phyloP scores from a whole-genome alignment of 2,113 vertebrate species.

The Heteronetta atricapilla region DNA sequence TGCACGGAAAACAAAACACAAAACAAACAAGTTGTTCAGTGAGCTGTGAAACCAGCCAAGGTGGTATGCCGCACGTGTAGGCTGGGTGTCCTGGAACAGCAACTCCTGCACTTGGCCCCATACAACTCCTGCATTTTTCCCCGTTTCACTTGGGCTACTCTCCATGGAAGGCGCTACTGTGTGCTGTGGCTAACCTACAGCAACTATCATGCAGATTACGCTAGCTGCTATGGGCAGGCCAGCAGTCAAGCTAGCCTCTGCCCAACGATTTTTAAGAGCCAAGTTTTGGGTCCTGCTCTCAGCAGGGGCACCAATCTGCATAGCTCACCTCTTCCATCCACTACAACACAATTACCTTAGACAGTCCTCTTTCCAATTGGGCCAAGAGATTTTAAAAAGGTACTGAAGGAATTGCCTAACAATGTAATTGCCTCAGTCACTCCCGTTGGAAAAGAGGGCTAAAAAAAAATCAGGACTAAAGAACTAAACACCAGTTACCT shows the following conservation, averaged over 20 bases:
- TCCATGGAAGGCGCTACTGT: not conserved
- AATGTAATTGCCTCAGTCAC: not conserved
- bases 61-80: not conserved
- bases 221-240: not conserved
- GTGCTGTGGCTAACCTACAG: not conserved
- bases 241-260: not conserved
- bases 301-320: not conserved
- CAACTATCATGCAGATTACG: not conserved
- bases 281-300: not conserved
- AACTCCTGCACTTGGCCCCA: not conserved
- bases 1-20: too few species aligned
- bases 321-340: not conserved
- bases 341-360: not conserved
- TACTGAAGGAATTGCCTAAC: not conserved
- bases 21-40: too few species aligned
- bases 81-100: not conserved
- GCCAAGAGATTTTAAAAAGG: not conserved
- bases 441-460: not conserved
- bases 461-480: not conserved
- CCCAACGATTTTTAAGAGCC: not conserved
- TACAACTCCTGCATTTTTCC: not conserved
- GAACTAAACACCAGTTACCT: not conserved
- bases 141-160: not conserved
- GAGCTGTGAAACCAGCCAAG: not conserved
- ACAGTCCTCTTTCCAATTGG: not conserved